Base-by-base conservation (phyloP, 1,140 invertebrate genomes). In the Aphelenchoides fujianensis region DNA sequence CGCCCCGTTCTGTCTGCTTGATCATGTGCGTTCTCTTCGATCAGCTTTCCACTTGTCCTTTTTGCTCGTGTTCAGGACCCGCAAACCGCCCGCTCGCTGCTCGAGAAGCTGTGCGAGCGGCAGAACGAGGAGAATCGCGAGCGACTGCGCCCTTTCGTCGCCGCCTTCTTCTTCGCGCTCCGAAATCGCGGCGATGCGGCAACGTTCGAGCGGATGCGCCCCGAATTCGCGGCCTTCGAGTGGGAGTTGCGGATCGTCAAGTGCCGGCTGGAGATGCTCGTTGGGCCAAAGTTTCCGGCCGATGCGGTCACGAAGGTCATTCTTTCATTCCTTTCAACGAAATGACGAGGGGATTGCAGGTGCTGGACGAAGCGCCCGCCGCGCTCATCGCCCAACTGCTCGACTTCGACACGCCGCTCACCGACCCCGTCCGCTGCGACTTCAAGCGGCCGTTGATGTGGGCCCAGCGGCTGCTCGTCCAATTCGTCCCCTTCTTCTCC, bases 401-500 rank as follows among this genome's bases (percentile, higher is more conserved):
- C 12, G 31, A 66, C 32, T 66, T 66, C 53, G 28, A 66, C 12
- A 36, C 63, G 2, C 12, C 16, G 53, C 31, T 66, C 12, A 68
- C 53, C 9, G 66, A 68, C 7, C 66, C 66, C 16, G 57, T n/a
- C 30, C 27, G 31, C 30, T 64, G 19, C 34, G 9, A 30, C 66
- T 68, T n/a, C 41, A 5, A 2, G n/a, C 12, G 34, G 16, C 53
- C 66, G 1, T 63, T 68, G 12, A 67, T 71, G 23, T 71, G 70
- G 70, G 1, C 28, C 0, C 70, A 71, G 48, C 19, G 70, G 31
- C 27, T 71, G 28, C 12, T 71, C 12, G 30, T 31, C 59, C 70
- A 71, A 41, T 71, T 71, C 41, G 41, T 71, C 36, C 64, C 63
- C 9, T 32, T 71, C 7, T 71, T 72, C 59, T n/a, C n/a, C n/a